phyloP scores from a whole-genome alignment of 1,140 invertebrate genomes.

The Acromyrmex charruanus region DNA sequence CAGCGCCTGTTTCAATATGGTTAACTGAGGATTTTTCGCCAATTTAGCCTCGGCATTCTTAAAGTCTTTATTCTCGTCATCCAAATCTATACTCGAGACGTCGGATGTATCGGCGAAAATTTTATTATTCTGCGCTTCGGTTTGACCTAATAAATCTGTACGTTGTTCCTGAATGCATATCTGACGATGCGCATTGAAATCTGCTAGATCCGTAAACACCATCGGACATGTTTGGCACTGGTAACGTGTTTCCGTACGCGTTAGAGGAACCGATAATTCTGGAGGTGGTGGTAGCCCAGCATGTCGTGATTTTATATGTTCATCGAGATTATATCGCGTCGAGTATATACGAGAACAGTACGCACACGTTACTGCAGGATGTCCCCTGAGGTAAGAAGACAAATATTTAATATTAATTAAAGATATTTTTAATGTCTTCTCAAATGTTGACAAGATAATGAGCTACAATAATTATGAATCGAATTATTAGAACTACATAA shows the following conservation, averaged over 20 bases:
- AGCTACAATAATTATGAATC: not conserved
- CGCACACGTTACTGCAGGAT: constrained; percentile 86
- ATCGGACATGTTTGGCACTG: constrained; percentile 84
- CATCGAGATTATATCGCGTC: constrained; percentile 85
- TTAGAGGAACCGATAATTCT: constrained; percentile 70
- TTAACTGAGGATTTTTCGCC: constrained; percentile 85
- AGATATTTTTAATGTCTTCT: not conserved
- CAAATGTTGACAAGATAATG: constrained; percentile 8
- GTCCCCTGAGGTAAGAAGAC: constrained; percentile 79
- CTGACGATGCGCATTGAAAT: constrained; percentile 83
- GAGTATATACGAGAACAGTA: constrained; percentile 86
- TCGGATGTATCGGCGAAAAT: constrained; percentile 80
- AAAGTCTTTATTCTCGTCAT: constrained; percentile 83
- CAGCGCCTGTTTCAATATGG: constrained; percentile 84
- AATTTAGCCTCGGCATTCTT: constrained; percentile 84
- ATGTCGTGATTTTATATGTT: constrained; percentile 86
- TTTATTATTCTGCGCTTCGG: constrained; percentile 70
- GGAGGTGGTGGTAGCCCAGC: constrained; percentile 80
- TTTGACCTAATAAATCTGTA: constrained; percentile 63
- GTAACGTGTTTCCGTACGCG: constrained; percentile 79
- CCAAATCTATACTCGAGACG: constrained; percentile 80
- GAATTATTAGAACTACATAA: not conserved
- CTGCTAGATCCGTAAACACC: constrained; percentile 82
- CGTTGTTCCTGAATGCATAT: constrained; percentile 78
- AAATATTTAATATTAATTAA: not conserved